Base-by-base conservation (phyloP, 1,140 invertebrate genomes). In the Onthophagus taurus region DNA sequence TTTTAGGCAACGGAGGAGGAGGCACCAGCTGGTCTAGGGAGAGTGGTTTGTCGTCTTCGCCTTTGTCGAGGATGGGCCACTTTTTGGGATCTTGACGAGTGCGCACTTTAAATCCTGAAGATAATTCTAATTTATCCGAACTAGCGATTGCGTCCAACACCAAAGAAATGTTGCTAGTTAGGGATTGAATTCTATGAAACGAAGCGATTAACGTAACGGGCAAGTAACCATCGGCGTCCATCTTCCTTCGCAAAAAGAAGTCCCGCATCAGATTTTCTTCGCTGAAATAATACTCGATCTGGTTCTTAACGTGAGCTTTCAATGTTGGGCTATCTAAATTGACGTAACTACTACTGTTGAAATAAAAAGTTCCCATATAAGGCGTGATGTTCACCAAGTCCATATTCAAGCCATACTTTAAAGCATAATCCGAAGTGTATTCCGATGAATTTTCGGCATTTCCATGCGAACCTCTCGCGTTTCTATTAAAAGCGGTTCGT, bases 251-350 rank as follows among this genome's bases (percentile, higher is more conserved):
- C 51, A 99, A 72, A 70, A 95, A 99, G 67, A 97, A 92, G 65
- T 99, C 96, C 56, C 88, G 81, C 53, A 86, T 78, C 37, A 99
- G 72, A 72, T 99, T 99, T 56, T 97, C 93, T 55, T 87, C 83
- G 62, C 91, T 96, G 70, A 99, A 98, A 76, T 99, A 99, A 70
- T 99, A 99, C 71, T 99, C 95, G 64, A 89, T 85, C 72, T 89
- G 85, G 56, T 88, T 86, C 55, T 76, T 82, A 48, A 90, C 81
- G 49, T 80, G 78, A 46, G 87, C 83, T 59, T 85, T 86, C 2
- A 89, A 62, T 19, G 71, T 74, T 4, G 64, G 57, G 36, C 68
- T 66, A 52, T 78, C 73, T 42, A 76, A 47, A 53, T 69, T 70
- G 45, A 69, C 48, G 51, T 70, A 74, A 50, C 63, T 73, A 24